Evolutionary conservation across 2,888 invertebrate species (phyloP), one percentile per base, ranked within the genome.

Genomic region (Phaonia tiefii): DNA sequence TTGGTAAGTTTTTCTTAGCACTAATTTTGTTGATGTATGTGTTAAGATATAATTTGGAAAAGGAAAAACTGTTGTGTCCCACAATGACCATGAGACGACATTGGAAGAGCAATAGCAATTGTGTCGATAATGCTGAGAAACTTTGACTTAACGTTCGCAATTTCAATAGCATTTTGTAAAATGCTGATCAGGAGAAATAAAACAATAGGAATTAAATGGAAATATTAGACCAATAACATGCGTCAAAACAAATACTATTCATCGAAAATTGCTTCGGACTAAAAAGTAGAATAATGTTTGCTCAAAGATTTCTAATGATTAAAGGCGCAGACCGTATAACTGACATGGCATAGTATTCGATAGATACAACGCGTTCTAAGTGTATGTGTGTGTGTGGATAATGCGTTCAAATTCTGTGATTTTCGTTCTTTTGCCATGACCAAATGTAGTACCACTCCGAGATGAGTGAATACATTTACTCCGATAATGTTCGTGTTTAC

Each of bases 221-320:
- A n/a, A n/a, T n/a, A n/a, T n/a, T n/a, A n/a, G n/a, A 63, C 72
- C 75, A 80, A 80, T 80, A 73, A 80, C 72, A 76, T 70, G 20
- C 44, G 46, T 15, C 42, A 73, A 73, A 80, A 56, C 26, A 73
- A 72, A 63, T 58, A 75, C 49, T 25, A n/a, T n/a, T n/a, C n/a
- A n/a, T n/a, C n/a, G 8, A 20, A 26, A 13, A 26, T 1, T 25
- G 26, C 25, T 15, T 10, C n/a, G 20, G 4, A 25, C 31, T 39
- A 37, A n/a, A 10, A 60, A 60, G 17, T 13, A n/a, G 60, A 10
- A 60, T 17, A 60, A 31, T 37, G 37, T 60, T 60, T 25, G 17
- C 17, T 60, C 37, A 7, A 17, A 51, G 51, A 51, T 51, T 22
- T 51, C 17, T 17, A 20, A 20, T 51, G 22, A 11, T 31, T 17